phyloP scores from a whole-genome alignment of 2,113 vertebrate genomes.

The Zingel zingel region DNA sequence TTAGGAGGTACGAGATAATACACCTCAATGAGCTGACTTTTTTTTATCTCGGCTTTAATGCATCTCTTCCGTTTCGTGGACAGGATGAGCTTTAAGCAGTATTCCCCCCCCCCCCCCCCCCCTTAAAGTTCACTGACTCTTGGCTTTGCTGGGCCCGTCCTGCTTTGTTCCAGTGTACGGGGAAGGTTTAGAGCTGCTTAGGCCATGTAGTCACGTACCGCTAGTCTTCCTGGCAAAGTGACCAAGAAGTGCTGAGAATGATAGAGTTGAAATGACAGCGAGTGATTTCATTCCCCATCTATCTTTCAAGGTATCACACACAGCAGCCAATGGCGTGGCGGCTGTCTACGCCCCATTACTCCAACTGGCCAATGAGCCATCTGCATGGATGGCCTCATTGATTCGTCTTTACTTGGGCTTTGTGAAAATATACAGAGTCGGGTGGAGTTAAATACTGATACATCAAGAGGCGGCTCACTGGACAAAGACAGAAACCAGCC shows the following conservation, averaged over 20 bases:
- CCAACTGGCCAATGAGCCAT: constrained; percentile 72
- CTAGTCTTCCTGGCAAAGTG: constrained; percentile 56
- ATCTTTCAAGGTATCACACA: constrained; percentile 53
- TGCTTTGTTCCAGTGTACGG: constrained; percentile 14
- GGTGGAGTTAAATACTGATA: constrained; percentile 51
- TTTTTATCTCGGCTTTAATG: constrained; percentile 46
- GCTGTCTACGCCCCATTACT: constrained; percentile 66
- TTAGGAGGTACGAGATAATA: constrained; percentile 49
- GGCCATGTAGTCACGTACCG: constrained; percentile 31
- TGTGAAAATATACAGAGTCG: constrained; percentile 61
- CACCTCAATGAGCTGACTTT: constrained; percentile 39
- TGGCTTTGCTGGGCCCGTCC: neutral
- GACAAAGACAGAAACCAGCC: constrained; percentile 35
- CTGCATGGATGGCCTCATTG: constrained; percentile 73
- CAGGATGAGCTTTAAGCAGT: constrained; percentile 23
- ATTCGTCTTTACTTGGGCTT: constrained; percentile 68
- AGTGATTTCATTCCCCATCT: constrained; percentile 69
- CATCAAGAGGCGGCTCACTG: constrained; percentile 44
- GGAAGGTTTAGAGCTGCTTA: constrained; percentile 39
- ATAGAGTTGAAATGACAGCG: constrained; percentile 68
- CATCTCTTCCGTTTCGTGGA: constrained; percentile 35
- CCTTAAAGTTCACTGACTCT: constrained; percentile 46
- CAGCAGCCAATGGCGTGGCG: constrained; percentile 42
- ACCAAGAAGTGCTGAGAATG: constrained; percentile 63
- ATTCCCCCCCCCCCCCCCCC: neutral